Evolutionary conservation across 2,113 vertebrate genomes (phyloP), one percentile per base, ranked within the genome.

Genomic region (Orycteropus afer): DNA sequence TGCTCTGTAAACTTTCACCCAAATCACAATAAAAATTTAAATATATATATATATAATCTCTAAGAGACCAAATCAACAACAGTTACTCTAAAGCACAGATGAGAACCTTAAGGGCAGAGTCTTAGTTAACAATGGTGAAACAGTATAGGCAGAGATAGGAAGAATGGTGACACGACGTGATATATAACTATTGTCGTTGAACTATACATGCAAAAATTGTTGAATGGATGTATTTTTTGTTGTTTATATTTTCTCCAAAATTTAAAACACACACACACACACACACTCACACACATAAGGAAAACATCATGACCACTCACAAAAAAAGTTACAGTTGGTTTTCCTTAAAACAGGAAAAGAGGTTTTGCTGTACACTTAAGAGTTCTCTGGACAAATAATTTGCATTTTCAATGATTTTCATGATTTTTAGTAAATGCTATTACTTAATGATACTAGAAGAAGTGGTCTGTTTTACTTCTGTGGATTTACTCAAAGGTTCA

Each of bases 311-410:
- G 22, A 71, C 80, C 12, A n/a, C 47, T 95, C 49, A 78, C 5
- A 23, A 82, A n/a, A n/a, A 27, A 94, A 91, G 9, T 82, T 79
- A 37, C 14, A 45, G 51, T 76, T 71, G 59, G 8, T 93, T 96
- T 94, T 76, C 37, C 79, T 91, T 25, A 9, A 67, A 51, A 42
- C n/a, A 55, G 73, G 34, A 49, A 63, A 97, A 71, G 63, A 29
- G 9, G 42, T 10, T 73, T 49, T 53, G 34, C 20, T 91, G 14
- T 76, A 29, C 45, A 53, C 17, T 49, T 82, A 10, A 81, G 40
- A 82, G 59, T 90, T 37, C 17, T 84, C 40, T 88, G 34, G 63
- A 85, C 7, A 80, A 53, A 93, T 47, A 85, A 57, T 51, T 84
- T 86, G 86, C 47, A 83, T 83, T 84, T 81, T 90, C 17, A 32